Evolutionary conservation across 1,140 invertebrate genomes (phyloP).

Genomic region (Sycophaga agraensis): DNA sequence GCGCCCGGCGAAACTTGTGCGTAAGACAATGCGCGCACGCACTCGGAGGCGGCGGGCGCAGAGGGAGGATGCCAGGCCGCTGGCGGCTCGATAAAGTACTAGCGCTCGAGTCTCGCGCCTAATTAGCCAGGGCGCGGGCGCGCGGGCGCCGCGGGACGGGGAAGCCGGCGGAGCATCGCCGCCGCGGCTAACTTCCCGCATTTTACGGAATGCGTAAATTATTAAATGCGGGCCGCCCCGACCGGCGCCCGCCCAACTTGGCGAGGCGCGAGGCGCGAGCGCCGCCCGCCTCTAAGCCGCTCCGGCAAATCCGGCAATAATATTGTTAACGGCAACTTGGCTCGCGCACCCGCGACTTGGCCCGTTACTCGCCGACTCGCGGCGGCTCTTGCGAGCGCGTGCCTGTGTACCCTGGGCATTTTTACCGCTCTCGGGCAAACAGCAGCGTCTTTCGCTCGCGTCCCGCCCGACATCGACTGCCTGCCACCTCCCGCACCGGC

Average conservation of each 20-base stretch:
- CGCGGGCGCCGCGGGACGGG: neutral
- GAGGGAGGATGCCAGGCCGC: constrained; percentile 3
- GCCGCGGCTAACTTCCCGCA: constrained; percentile 7
- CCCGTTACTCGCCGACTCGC: no score
- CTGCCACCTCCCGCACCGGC: no score
- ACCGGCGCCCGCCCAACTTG: constrained; percentile 1
- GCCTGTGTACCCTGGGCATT: no score
- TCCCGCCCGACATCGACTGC: no score
- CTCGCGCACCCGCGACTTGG: no score
- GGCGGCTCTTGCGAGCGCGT: no score
- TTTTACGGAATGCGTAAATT: constrained; percentile 17
- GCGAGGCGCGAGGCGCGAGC: constrained; percentile 13
- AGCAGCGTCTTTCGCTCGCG: no score
- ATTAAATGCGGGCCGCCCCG: neutral
- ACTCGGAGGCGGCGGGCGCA: neutral
- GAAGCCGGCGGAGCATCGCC: neutral
- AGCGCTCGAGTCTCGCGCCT: constrained; percentile 35
- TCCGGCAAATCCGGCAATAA: neutral
- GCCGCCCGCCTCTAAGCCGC: constrained; percentile 1
- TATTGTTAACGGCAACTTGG: neutral
- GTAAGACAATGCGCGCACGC: constrained; percentile 40
- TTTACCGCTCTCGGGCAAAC: no score
- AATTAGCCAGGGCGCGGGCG: constrained; percentile 29
- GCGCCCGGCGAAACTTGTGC: constrained; percentile 32
- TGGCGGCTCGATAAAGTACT: constrained; percentile 30